phyloP scores from a whole-genome alignment of 2,888 invertebrate species.

The Hypolimnas misippus region DNA sequence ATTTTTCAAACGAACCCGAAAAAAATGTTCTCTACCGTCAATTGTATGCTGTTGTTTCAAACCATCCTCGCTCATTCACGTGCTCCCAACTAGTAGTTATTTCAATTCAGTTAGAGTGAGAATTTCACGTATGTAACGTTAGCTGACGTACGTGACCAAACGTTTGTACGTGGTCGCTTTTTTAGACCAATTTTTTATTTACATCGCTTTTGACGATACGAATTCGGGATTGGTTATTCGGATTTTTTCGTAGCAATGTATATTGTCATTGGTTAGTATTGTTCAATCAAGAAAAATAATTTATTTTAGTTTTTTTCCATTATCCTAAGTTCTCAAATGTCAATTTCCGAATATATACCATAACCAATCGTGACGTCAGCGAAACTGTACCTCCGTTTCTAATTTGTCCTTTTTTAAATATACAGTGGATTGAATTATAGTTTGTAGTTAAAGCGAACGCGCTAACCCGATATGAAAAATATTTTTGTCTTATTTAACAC shows the following conservation, averaged over 20 bases:
- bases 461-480: too few species aligned
- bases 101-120: constrained; percentile 13
- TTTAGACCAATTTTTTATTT: constrained; percentile 10
- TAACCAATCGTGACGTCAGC: too few species aligned
- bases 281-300: not conserved
- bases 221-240: constrained; percentile 5
- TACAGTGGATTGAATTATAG: too few species aligned
- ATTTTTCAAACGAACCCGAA: too few species aligned
- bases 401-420: too few species aligned
- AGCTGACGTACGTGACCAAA: constrained; percentile 31
- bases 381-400: too few species aligned
- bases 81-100: constrained; percentile 23
- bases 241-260: not conserved
- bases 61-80: not conserved
- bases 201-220: constrained; percentile 9
- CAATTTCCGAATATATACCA: too few species aligned
- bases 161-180: constrained; percentile 18
- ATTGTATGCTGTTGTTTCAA: not conserved
- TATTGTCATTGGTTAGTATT: not conserved
- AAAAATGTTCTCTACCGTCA: not conserved
- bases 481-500: too few species aligned
- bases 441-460: too few species aligned
- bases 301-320: not conserved
- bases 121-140: constrained; percentile 28
- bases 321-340: too few species aligned